These are phyloP conservation scores for Poeciliopsis gracilis DNA, from an alignment of 2,797 vertebrate genomes.

Conservation along the genomic window DNA sequence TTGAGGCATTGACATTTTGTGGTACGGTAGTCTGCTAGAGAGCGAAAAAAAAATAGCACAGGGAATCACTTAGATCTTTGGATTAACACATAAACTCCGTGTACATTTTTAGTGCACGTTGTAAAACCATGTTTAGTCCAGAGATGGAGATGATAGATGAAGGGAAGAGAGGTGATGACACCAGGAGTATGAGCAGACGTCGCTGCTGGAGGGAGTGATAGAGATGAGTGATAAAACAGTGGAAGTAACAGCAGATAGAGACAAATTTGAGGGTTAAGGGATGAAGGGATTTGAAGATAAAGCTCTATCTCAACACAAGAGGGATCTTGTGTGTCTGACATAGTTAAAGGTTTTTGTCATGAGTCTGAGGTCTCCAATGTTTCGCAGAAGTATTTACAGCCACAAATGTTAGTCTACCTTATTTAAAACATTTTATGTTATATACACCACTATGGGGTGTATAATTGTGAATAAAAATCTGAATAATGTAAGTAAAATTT, in stretches of 20 bases:
- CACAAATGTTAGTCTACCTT: background rate
- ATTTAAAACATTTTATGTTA: background rate
- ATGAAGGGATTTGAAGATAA: conserved; percentile 20
- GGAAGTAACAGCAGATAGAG: conserved; percentile 8
- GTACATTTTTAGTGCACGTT: conserved; percentile 12
- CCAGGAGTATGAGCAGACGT: conserved; percentile 43
- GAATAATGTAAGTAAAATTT: background rate
- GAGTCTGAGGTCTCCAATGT: background rate
- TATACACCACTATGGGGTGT: background rate
- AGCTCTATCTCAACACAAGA: conserved; percentile 11
- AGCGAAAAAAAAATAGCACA: conserved; percentile 44
- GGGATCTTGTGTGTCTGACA: conserved; percentile 8
- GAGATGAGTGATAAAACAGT: conserved; percentile 25
- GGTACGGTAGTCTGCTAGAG: conserved; percentile 48
- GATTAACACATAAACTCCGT: conserved; percentile 31
- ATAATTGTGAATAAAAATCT: background rate
- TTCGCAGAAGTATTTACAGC: background rate
- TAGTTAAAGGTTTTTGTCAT: background rate
- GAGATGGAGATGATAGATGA: conserved; percentile 41
- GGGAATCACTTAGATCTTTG: conserved; percentile 53
- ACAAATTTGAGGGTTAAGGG: conserved; percentile 15
- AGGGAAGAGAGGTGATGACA: conserved; percentile 34
- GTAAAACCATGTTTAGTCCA: conserved; percentile 38
- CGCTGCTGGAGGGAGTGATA: conserved; percentile 14
- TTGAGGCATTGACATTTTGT: conserved; percentile 70